Percentiles rank a stretch among this genome's conserved stretches.
These are phyloP conservation scores for Tribolium madens DNA, from an alignment of 1,140 invertebrate genomes.

Conservation along the genomic window DNA sequence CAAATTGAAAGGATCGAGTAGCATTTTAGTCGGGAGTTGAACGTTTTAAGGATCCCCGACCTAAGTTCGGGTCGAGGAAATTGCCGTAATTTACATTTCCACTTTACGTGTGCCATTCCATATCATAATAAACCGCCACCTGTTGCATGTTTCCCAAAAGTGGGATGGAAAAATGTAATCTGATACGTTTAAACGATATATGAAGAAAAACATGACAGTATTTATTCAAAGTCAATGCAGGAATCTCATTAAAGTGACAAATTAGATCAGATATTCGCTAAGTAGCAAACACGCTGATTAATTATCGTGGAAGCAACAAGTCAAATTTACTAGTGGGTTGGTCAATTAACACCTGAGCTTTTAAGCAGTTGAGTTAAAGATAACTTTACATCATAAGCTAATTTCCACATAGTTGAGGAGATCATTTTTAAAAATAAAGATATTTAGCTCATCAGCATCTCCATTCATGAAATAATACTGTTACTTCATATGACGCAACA, in stretches of 20 bases:
- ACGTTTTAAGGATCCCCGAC: constrained; percentile 25
- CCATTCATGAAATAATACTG: constrained; percentile 1
- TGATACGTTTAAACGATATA: constrained; percentile 19
- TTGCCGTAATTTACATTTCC: constrained; percentile 45
- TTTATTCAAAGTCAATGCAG: neutral
- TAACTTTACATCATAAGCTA: neutral
- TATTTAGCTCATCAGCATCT: neutral
- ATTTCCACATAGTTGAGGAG: neutral
- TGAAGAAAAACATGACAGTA: neutral
- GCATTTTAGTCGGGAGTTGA: constrained; percentile 21
- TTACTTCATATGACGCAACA: neutral
- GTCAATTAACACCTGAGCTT: neutral
- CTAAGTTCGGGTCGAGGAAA: constrained; percentile 34
- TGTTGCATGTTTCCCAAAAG: constrained; percentile 26
- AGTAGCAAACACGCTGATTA: neutral
- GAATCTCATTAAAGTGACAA: constrained; percentile 4
- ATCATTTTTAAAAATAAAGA: constrained; percentile 14
- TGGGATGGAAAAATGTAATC: constrained; percentile 25
- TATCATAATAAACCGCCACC: constrained; percentile 43
- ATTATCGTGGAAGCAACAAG: neutral
- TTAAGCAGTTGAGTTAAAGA: neutral
- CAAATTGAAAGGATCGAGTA: constrained; percentile 12
- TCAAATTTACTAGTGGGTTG: neutral
- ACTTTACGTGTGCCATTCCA: constrained; percentile 43
- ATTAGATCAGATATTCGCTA: neutral